Conservation (phyloP, 30 jellyfish, hydroid and myxozoan genomes). For the Sanderia malayensis region DNA sequence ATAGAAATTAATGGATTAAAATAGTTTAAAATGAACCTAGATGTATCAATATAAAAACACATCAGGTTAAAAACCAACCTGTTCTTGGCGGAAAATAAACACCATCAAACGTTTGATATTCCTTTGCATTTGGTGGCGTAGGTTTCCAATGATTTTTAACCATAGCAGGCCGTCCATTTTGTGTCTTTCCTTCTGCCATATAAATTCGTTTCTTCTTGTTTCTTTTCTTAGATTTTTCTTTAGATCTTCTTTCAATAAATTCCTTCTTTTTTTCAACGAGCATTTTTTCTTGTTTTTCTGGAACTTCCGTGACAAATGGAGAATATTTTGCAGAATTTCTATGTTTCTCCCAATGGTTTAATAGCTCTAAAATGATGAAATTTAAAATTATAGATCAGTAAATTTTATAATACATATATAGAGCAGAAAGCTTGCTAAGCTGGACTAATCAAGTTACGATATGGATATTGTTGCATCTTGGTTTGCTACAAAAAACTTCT, state of each 20-base stretch:
- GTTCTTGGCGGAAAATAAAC: slow-evolving; percentile 70
- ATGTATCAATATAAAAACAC: background rate
- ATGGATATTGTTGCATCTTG: too few relatives aligned
- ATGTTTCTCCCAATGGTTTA: slow-evolving; percentile 59
- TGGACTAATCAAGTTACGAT: too few relatives aligned
- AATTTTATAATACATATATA: too few relatives aligned
- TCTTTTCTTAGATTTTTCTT: too few relatives aligned
- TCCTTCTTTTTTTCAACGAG: slow-evolving; percentile 2
- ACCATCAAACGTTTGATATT: slow-evolving; percentile 82
- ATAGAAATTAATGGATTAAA: background rate
- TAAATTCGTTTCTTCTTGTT: too few relatives aligned
- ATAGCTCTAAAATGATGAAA: slow-evolving; percentile 27
- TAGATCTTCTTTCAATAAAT: too few relatives aligned
- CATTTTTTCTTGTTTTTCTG: slow-evolving; percentile 5
- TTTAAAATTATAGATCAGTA: too few relatives aligned
- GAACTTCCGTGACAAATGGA: slow-evolving; percentile 2
- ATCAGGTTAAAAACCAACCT: slow-evolving; percentile 32
- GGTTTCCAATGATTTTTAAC: slow-evolving; percentile 17
- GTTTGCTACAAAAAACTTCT: too few relatives aligned
- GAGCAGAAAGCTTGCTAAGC: too few relatives aligned
- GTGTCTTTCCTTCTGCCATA: background rate
- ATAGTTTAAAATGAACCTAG: background rate
- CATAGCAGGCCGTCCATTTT: background rate
- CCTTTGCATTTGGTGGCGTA: slow-evolving; percentile 72
- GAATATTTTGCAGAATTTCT: slow-evolving; percentile 35